Conservation (phyloP, 2,113 vertebrate species). For the Typhlomys cinereus region DNA sequence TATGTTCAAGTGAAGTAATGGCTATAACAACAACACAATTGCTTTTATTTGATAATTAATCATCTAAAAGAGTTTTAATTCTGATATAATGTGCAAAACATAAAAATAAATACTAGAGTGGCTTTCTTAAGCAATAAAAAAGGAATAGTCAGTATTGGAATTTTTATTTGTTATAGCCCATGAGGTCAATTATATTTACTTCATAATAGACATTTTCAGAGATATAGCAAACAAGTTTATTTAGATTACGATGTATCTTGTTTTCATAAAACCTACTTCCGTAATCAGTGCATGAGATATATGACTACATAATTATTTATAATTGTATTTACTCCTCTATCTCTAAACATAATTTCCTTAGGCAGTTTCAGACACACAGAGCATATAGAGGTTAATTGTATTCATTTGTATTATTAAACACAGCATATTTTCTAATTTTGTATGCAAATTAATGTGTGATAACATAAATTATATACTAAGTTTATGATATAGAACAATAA, state of each 20-base stretch:
- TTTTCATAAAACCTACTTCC: constrained; percentile 53
- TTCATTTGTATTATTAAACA: constrained; percentile 72
- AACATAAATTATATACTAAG: constrained; percentile 72
- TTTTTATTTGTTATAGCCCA: background rate
- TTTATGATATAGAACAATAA: constrained; percentile 70
- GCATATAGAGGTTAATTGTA: constrained; percentile 76
- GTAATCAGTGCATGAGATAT: constrained; percentile 61
- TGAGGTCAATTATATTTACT: background rate
- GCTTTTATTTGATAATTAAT: too few relatives aligned
- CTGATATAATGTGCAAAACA: too few relatives aligned
- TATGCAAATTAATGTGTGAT: constrained; percentile 72
- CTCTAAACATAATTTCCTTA: constrained; percentile 52
- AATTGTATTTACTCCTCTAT: constrained; percentile 67
- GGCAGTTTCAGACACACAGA: constrained; percentile 50
- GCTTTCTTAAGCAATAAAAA: too few relatives aligned
- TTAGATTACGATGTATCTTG: constrained; percentile 2
- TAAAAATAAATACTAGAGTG: too few relatives aligned
- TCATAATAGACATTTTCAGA: background rate
- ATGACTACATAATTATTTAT: constrained; percentile 50
- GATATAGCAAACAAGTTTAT: background rate
- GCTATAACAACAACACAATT: too few relatives aligned
- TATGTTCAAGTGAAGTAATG: too few relatives aligned
- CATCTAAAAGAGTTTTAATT: too few relatives aligned
- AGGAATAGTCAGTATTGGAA: background rate
- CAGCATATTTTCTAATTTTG: constrained; percentile 72